phyloP scores from a whole-genome alignment of 2,888 invertebrate species.

The Drosophila bunnanda region DNA sequence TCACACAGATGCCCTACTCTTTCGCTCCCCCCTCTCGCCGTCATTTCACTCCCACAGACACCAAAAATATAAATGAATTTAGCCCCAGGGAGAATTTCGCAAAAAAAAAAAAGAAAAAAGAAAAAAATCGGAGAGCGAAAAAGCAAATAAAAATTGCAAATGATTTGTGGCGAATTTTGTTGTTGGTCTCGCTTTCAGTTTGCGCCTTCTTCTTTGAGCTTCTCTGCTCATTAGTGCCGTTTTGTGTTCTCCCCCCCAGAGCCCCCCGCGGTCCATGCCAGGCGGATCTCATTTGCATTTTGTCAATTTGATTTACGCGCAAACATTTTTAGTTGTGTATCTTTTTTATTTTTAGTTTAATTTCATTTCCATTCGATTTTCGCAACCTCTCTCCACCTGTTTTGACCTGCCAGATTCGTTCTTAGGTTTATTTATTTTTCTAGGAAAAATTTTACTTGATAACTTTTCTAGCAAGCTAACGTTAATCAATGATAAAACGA shows the following conservation, averaged over 20 bases:
- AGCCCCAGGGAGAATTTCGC: slow-evolving; percentile 72
- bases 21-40: not conserved
- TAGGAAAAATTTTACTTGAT: no score
- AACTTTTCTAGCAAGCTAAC: no score
- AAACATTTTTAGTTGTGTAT: slow-evolving; percentile 57
- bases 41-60: slow-evolving; percentile 21
- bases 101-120: slow-evolving; percentile 24
- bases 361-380: slow-evolving; percentile 44
- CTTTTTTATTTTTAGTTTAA: slow-evolving; percentile 29
- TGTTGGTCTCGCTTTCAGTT: slow-evolving; percentile 54
- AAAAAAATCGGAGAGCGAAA: slow-evolving; percentile 40
- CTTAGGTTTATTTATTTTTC: no score
- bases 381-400: slow-evolving; percentile 27
- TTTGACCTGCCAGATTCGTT: slow-evolving; percentile 12
- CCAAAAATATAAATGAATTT: slow-evolving; percentile 74
- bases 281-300: slow-evolving; percentile 56
- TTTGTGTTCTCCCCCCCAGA: slow-evolving; percentile 48
- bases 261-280: not conserved
- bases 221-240: slow-evolving; percentile 73
- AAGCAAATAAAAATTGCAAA: slow-evolving; percentile 69
- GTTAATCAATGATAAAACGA: no score
- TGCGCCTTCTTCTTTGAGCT: slow-evolving; percentile 60
- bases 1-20: slow-evolving; percentile 15
- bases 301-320: slow-evolving; percentile 77
- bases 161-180: slow-evolving; percentile 75